phyloP scores from a whole-genome alignment of 2,113 vertebrate species.

The Festucalex cinctus region DNA sequence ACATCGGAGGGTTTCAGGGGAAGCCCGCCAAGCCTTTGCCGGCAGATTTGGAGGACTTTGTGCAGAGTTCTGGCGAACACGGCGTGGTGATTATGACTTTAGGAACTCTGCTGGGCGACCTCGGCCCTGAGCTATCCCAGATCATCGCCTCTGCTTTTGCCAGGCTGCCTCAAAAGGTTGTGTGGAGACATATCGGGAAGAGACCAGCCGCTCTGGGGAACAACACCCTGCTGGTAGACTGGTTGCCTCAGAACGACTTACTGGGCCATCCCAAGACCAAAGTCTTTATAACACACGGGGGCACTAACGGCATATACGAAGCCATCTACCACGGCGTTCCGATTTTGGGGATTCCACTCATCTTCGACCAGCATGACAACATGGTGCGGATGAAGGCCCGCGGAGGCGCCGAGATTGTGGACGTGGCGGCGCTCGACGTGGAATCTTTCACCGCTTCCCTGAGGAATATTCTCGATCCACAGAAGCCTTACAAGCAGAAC shows the following conservation, averaged over 20 bases:
- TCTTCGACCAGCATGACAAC: constrained; percentile 66
- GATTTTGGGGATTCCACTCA: constrained; percentile 60
- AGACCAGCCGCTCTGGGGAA: constrained; percentile 42
- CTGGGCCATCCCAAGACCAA: constrained; percentile 64
- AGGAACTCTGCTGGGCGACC: constrained; percentile 50
- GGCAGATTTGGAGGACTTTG: constrained; percentile 56
- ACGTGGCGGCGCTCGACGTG: constrained; percentile 44
- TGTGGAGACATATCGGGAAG: constrained; percentile 62
- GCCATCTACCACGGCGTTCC: constrained; percentile 62
- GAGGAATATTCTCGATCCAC: constrained; percentile 46
- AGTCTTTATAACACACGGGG: constrained; percentile 59
- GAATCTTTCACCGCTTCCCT: constrained; percentile 43
- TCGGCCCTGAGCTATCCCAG: constrained; percentile 40
- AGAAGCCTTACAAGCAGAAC: constrained; percentile 53
- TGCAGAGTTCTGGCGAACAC: constrained; percentile 59
- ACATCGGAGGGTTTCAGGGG: constrained; percentile 67
- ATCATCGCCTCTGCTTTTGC: constrained; percentile 58
- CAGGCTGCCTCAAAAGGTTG: constrained; percentile 58
- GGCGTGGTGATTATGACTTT: constrained; percentile 64
- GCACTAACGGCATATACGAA: constrained; percentile 59
- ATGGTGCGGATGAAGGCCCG: constrained; percentile 44
- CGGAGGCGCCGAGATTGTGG: constrained; percentile 47
- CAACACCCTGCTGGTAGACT: constrained; percentile 59
- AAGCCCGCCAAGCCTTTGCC: constrained; percentile 52
- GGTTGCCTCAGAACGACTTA: constrained; percentile 68